A percentile compares a stretch with the other conserved stretches of the same genome.
Conservation (phyloP, 2,113 vertebrate species). For the Mystacornis crossleyi region DNA sequence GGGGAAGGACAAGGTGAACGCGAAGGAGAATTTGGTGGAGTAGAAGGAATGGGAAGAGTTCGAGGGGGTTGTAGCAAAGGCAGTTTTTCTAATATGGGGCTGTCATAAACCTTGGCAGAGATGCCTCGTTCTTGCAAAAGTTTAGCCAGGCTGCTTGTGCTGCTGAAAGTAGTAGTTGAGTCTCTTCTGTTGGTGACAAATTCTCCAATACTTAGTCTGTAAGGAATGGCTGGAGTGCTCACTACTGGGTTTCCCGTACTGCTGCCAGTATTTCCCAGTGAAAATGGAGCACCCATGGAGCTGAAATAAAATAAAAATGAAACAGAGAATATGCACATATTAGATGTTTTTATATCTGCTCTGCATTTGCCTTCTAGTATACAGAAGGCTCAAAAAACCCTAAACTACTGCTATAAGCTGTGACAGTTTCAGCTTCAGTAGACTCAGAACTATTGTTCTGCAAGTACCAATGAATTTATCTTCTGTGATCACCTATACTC, state of each 20-base stretch:
- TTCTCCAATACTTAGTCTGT: constrained; percentile 85
- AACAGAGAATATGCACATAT: not conserved
- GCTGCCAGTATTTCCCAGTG: constrained; percentile 71
- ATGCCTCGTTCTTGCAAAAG: constrained; percentile 93
- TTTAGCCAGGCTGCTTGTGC: constrained; percentile 83
- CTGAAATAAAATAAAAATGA: constrained; percentile 49
- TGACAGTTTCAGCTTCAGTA: not conserved
- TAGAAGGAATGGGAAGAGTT: constrained; percentile 72
- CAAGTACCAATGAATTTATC: not conserved
- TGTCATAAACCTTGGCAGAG: constrained; percentile 87
- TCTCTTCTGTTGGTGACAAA: constrained; percentile 81
- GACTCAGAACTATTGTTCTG: not conserved
- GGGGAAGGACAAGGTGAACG: constrained; percentile 80
- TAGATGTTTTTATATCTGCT: not conserved
- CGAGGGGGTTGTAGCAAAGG: constrained; percentile 29
- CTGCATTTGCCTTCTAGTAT: not conserved
- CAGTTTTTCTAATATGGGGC: constrained; percentile 56
- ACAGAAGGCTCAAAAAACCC: not conserved
- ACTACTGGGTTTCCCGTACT: constrained; percentile 77
- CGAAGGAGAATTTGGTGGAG: constrained; percentile 81
- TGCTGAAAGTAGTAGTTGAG: constrained; percentile 74
- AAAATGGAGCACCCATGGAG: constrained; percentile 52
- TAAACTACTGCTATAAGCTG: not conserved
- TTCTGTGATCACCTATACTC: not conserved
- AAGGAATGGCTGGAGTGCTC: constrained; percentile 83